Conservation (phyloP, 2,113 vertebrate genomes). For the Phaethon lepturus region DNA sequence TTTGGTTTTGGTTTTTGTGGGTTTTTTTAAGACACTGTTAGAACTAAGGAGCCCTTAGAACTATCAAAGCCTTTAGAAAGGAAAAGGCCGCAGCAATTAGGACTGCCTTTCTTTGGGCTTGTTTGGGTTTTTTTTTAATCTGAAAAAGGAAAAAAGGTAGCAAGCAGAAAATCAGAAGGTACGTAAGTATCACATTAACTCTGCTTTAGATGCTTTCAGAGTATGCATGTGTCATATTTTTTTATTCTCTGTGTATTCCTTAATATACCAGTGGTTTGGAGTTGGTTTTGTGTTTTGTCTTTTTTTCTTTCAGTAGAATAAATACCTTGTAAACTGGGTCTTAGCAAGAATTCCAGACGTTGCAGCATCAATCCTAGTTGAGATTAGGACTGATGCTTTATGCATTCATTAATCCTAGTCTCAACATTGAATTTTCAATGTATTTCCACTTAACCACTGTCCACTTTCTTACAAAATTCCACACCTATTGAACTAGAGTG, state of each 20-base stretch:
- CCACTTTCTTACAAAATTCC: background rate
- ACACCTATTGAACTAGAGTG: background rate
- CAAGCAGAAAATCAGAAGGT: background rate
- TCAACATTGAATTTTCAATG: background rate
- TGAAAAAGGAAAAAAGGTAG: background rate
- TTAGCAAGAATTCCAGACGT: background rate
- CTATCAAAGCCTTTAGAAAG: background rate
- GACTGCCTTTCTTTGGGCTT: background rate
- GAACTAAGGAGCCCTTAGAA: too few relatives aligned
- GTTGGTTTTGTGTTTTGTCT: background rate
- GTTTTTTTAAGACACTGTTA: background rate
- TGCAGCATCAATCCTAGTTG: background rate
- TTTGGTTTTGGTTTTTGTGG: too few relatives aligned
- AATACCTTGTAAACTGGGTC: background rate
- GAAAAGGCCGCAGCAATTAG: background rate
- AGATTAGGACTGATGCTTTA: background rate
- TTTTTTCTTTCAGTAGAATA: background rate
- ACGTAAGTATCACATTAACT: background rate
- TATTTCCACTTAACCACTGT: background rate
- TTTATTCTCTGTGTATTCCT: background rate
- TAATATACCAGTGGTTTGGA: background rate
- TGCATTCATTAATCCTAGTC: background rate
- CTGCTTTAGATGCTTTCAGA: background rate
- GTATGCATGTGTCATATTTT: background rate
- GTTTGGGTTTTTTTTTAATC: background rate